phyloP scores from a whole-genome alignment of 2,888 invertebrate species.

The Diarsia dahlii region DNA sequence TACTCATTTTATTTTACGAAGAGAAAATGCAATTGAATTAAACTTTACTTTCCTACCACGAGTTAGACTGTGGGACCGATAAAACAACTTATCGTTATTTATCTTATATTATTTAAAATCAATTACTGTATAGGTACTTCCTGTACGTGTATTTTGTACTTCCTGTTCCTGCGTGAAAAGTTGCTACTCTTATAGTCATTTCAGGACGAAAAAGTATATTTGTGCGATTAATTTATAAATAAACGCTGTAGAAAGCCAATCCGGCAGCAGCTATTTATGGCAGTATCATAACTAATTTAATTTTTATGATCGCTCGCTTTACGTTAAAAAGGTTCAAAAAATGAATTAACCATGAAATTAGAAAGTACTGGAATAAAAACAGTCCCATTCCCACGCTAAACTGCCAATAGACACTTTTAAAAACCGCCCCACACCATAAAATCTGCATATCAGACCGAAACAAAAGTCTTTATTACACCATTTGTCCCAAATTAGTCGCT shows the following conservation, averaged over 20 bases:
- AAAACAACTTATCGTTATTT: too few relatives aligned
- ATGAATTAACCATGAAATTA: not conserved
- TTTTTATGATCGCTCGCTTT: not conserved
- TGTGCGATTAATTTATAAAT: too few relatives aligned
- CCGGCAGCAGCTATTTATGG: too few relatives aligned
- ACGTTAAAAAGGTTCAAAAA: not conserved
- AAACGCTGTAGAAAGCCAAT: not conserved
- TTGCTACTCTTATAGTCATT: too few relatives aligned
- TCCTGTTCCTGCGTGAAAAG: too few relatives aligned
- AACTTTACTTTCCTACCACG: not conserved
- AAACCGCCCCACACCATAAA: slow-evolving; percentile 29
- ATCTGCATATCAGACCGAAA: slow-evolving; percentile 47
- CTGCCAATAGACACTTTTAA: slow-evolving; percentile 15
- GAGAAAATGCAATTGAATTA: not conserved
- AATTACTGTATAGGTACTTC: too few relatives aligned
- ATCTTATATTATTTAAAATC: too few relatives aligned
- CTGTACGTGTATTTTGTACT: too few relatives aligned
- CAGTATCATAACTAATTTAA: not conserved
- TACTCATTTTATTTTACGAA: not conserved
- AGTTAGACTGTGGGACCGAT: not conserved
- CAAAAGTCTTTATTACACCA: slow-evolving; percentile 56
- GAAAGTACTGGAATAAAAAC: not conserved
- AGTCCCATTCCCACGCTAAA: not conserved
- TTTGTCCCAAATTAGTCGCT: slow-evolving; percentile 67
- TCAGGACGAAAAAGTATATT: too few relatives aligned